These are phyloP conservation scores for Anorthoa munda DNA, from an alignment of 2,888 invertebrate species.

Conservation along the genomic window DNA sequence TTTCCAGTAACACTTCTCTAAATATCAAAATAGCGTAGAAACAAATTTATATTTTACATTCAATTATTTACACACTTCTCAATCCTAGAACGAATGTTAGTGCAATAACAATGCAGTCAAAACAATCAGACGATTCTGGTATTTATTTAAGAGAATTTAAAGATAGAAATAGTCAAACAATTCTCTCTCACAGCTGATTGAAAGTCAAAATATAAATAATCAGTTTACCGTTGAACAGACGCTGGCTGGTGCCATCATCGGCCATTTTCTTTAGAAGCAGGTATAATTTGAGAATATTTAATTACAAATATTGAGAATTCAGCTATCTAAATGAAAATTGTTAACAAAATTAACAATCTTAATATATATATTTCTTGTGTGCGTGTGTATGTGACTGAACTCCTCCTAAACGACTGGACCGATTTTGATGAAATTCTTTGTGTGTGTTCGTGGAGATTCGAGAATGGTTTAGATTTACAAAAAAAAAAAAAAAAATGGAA, in stretches of 20 bases:
- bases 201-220: slow-evolving; percentile 36
- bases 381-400: too few species aligned
- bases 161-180: slow-evolving; percentile 22
- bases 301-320: too few species aligned
- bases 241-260: not conserved
- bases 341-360: too few species aligned
- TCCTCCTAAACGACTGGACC: too few species aligned
- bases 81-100: slow-evolving; percentile 22
- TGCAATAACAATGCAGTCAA: slow-evolving; percentile 31
- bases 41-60: slow-evolving; percentile 16
- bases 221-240: not conserved
- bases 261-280: not conserved
- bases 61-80: slow-evolving; percentile 34
- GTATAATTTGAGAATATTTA: too few species aligned
- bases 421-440: too few species aligned
- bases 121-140: slow-evolving; percentile 19
- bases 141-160: slow-evolving; percentile 14
- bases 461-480: too few species aligned
- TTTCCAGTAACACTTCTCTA: not conserved
- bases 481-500: too few species aligned
- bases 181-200: slow-evolving; percentile 4
- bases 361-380: too few species aligned
- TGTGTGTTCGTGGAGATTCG: too few species aligned
- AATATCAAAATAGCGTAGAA: slow-evolving; percentile 3
- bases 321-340: too few species aligned